Evolutionary conservation across 2,113 vertebrate genomes (phyloP), one percentile per base, ranked within the genome.

Genomic region (Oplegnathus fasciatus): DNA sequence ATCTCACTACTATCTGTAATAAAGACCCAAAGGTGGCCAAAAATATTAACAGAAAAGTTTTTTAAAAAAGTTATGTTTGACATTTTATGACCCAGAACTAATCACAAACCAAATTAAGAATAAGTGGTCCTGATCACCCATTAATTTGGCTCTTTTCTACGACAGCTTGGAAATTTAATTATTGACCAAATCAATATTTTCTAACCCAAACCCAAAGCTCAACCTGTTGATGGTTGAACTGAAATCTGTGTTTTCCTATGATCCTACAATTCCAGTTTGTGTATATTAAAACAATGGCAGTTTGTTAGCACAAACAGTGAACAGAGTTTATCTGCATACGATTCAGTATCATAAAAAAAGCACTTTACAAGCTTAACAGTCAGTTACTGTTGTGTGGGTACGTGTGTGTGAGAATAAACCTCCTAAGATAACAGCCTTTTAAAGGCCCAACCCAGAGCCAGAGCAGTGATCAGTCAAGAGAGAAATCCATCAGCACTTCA

Each of bases 401-500:
- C 7, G 62, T 40, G 62, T 14, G 57, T 10, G 57, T 32, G 57
- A 52, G 44, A 71, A n/a, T 66, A 26, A 48, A 14, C 3, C 42
- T 42, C 65, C 64, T 28, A 42, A 62, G 44, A 37, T n/a, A 50
- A 72, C 52, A 50, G 22, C 17, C 71, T 24, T 75, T 54, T 67
- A 64, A 67, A 67, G n/a, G 32, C 55, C 57, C 2, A 13, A 50
- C 48, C 62, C 17, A 54, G 61, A 57, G 58, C 65, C 64, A 78
- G 64, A 66, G 58, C 71, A 52, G 75, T 46, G 70, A 90, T 84
- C 80, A 84, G 62, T 90, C 83, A 86, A 26, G 77, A 77, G 75
- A 60, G 55, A 89, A 88, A 83, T 83, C 83, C 75, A 88, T 90
- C 84, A 85, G 28, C 68, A 67, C 83, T 61, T 28, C 86, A 91